phyloP scores from a whole-genome alignment of 2,797 vertebrate species.

The Oreochromis mossambicus region DNA sequence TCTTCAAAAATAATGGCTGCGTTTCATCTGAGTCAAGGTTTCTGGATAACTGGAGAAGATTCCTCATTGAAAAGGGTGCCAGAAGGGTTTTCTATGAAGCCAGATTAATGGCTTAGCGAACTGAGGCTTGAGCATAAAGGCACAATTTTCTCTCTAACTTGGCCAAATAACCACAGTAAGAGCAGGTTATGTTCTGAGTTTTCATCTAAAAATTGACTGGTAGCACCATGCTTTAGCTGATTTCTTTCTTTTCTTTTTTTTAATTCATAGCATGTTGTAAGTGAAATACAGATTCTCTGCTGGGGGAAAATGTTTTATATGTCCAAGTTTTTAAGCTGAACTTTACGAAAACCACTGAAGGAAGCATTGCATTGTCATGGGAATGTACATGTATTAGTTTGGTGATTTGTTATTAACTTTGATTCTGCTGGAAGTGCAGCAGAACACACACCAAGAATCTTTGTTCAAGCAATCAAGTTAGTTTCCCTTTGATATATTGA shows the following conservation, averaged over 20 bases:
- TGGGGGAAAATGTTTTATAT: neutral
- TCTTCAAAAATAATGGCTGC: too few relatives aligned
- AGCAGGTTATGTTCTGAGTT: neutral
- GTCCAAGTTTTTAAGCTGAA: neutral
- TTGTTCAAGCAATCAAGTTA: neutral
- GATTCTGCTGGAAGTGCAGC: neutral
- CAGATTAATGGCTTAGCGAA: neutral
- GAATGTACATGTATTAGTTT: neutral
- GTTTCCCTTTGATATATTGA: neutral
- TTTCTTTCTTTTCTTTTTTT: neutral
- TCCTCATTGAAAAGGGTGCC: neutral
- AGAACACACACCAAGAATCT: neutral
- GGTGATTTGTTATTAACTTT: neutral
- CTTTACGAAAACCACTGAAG: neutral
- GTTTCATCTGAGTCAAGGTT: neutral
- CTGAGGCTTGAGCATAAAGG: neutral
- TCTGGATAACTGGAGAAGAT: neutral
- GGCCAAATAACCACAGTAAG: neutral
- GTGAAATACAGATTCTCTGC: neutral
- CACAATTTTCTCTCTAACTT: neutral
- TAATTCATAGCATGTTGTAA: neutral
- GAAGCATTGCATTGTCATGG: neutral
- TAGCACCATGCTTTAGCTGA: neutral
- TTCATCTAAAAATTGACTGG: neutral
- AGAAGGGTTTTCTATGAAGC: neutral